Evolutionary conservation across 2,888 invertebrate species (phyloP), one percentile per base, ranked within the genome.

Genomic region (Tetramorium bicarinatum): DNA sequence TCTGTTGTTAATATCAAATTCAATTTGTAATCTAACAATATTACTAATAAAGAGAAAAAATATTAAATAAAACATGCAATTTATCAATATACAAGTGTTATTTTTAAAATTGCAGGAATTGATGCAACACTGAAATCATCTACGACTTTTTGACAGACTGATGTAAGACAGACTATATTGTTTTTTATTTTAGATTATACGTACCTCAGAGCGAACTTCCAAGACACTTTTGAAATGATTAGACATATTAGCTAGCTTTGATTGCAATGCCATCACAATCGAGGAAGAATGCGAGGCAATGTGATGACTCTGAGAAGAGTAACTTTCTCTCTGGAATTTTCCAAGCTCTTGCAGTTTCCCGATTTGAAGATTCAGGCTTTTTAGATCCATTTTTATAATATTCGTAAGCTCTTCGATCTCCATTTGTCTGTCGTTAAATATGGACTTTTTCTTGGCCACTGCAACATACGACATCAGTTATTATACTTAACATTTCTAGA

Each of bases 341-440:
- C 98, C 97, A 93, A 98, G 96, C 92, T 98, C 97, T 93, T 98
- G 98, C 66, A 98, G 95, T 92, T 97, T 97, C n/a, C 98, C 99
- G 93, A 99, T 99, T 95, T 99, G 99, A 94, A 98, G 98, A 95
- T 99, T 99, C 88, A 99, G 96, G 90, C 98, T 98, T 94, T 97
- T 97, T 87, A 99, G 96, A 95, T 99, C 99, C 88, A 99, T 98
- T 95, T 99, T 99, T 83, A 99, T 99, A 83, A 99, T 99, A 93
- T 98, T 98, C 0, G 99, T 99, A 82, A 99, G 95, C 94, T 99
- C 99, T 95, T 99, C 99, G 84, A 99, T 99, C 96, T 99, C 99
- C 77, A 97, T 96, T 49, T 99, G 98, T 95, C 98, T 96, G 94
- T 99, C 99, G 95, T 99, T 99, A 95, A 99, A 99, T 77, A 99